Evolutionary conservation across 2,888 invertebrate species (phyloP), one percentile per base, ranked within the genome.

Genomic region (Liodrosophila aerea): DNA sequence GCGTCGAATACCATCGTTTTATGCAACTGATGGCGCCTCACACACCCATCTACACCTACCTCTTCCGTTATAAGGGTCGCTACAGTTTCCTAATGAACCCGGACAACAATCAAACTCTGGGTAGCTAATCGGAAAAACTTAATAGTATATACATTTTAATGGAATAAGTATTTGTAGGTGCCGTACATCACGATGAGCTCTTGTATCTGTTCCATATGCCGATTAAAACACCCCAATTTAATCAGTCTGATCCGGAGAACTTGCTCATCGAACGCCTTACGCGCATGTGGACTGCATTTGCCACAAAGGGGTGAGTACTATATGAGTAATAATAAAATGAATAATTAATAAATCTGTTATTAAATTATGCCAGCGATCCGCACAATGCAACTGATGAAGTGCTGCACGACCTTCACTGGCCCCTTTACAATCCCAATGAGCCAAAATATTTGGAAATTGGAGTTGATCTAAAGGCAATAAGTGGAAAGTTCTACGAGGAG

Each of bases 41-140:
- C 53, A 92, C 91, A 0, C 88, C 90, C 0, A 92, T 93, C 5
- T 94, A 91, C 85, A 93, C 92, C 70, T 93, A 93, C 80, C 87
- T 91, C 51, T 93, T 93, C 70, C 91, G 91, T 1, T 93, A 92
- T 77, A 90, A 92, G 63, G 94, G 94, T 11, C 90, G 92, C 60
- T 92, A 91, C 73, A 93, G 93, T 75, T 90, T 91, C 76, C 91
- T 78, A 46, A 91, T 91, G 58, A 90, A 91, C 4, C 90, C 89
- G 1, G 63, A 65, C 1, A 85, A 53, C 5, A 77, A 85, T 49
- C 89, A 90, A 67, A 91, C 91, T 1, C 87, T 89, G 49, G 91
- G 92, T 92, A 78, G 0, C 11, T 31, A 4, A 0, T n/a, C n/a
- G n/a, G n/a, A 0, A 3, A 0, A 1, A 7, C 0, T 8, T 11